Evolutionary conservation across 1,140 invertebrate species (phyloP).

Genomic region (Diploscapter pachys): DNA sequence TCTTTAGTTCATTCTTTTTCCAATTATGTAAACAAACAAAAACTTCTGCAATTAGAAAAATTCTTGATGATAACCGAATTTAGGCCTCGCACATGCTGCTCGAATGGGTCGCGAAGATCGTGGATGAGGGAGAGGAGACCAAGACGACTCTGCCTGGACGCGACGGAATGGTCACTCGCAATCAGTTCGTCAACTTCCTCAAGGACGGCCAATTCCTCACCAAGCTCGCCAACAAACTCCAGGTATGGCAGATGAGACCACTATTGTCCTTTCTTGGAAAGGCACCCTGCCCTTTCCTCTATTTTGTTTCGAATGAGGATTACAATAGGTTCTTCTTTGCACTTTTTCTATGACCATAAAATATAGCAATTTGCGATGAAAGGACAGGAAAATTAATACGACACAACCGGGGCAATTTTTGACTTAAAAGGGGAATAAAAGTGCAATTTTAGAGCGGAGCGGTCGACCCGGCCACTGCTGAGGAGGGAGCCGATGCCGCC

Average conservation of each 20-base stretch:
- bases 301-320: background rate
- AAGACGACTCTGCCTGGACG: slow-evolving; percentile 41
- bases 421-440: too few species aligned
- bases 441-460: slow-evolving; percentile 24
- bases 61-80: background rate
- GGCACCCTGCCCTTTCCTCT: slow-evolving; percentile 2
- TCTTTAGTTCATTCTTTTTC: too few species aligned
- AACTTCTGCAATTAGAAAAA: slow-evolving; percentile 3
- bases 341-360: too few species aligned
- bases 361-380: too few species aligned
- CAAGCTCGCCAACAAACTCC: slow-evolving; percentile 46
- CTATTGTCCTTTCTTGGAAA: too few species aligned
- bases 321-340: too few species aligned
- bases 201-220: slow-evolving; percentile 43
- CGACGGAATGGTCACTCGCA: slow-evolving; percentile 43
- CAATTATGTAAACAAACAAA: background rate
- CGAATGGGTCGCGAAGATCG: slow-evolving; percentile 40
- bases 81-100: slow-evolving; percentile 43
- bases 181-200: slow-evolving; percentile 46
- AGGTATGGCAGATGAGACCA: slow-evolving; percentile 16
- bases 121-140: slow-evolving; percentile 40
- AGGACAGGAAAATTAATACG: too few species aligned
- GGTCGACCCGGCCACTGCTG: slow-evolving; percentile 26
- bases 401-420: too few species aligned
- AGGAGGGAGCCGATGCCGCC: slow-evolving; percentile 45